phyloP scores from a whole-genome alignment of 2,888 invertebrate genomes.

The Ariolimax columbianus region DNA sequence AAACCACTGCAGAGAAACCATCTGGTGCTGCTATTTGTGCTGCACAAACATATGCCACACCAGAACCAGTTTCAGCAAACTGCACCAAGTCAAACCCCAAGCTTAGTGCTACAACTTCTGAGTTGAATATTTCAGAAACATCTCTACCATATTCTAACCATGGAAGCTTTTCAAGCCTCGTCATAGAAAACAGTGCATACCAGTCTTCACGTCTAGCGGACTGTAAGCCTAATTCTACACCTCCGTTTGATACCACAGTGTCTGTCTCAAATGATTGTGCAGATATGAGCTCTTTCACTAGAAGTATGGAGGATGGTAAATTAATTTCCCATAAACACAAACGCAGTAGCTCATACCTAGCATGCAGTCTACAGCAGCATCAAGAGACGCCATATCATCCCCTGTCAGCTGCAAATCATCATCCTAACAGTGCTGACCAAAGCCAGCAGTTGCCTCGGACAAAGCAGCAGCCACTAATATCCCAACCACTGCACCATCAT shows the following conservation, averaged over 20 bases:
- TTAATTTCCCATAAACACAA: neutral
- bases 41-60: neutral
- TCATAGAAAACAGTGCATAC: neutral
- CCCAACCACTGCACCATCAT: slow-evolving; percentile 13
- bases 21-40: neutral
- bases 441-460: neutral
- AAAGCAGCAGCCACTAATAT: neutral
- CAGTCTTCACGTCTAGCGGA: neutral
- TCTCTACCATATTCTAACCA: neutral
- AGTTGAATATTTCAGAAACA: neutral
- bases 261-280: neutral
- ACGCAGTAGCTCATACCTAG: neutral
- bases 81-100: neutral
- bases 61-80: neutral
- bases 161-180: neutral
- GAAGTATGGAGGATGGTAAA: neutral
- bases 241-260: neutral
- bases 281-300: neutral
- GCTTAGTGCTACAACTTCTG: neutral
- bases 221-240: neutral
- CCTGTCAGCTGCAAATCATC: neutral
- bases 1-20: neutral
- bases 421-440: neutral
- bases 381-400: slow-evolving; percentile 1
- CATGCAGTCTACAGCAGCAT: neutral